Conservation (phyloP, 2,888 invertebrate species). For the Troglohyphantes excavatus region DNA sequence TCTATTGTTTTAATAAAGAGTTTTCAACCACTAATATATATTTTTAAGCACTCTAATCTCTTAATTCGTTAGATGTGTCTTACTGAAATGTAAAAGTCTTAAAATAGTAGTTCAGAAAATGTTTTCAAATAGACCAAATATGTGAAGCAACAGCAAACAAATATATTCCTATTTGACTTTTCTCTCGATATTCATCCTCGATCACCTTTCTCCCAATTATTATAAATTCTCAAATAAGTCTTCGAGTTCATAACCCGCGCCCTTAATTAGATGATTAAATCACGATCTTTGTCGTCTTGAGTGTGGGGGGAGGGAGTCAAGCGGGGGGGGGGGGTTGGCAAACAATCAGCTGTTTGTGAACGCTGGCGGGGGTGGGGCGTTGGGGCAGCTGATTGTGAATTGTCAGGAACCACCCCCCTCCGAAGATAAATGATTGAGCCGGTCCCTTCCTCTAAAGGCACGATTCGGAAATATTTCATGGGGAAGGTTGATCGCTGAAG, state of each 20-base stretch:
- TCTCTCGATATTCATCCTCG: too few species aligned
- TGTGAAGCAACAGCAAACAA: too few species aligned
- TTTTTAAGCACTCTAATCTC: too few species aligned
- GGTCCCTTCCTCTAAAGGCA: not conserved
- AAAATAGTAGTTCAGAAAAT: too few species aligned
- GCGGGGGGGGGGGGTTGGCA: slow-evolving; percentile 2
- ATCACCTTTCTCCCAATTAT: not conserved
- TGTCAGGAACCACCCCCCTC: slow-evolving; percentile 36
- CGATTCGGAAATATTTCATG: not conserved
- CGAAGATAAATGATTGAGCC: slow-evolving; percentile 33
- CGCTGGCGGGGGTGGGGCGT: not conserved
- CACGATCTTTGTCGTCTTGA: slow-evolving; percentile 32
- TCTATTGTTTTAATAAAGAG: too few species aligned
- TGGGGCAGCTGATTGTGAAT: slow-evolving; percentile 56
- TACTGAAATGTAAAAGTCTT: too few species aligned
- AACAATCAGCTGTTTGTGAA: slow-evolving; percentile 55
- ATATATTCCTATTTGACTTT: too few species aligned
- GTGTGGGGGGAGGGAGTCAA: slow-evolving; percentile 16
- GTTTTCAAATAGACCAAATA: too few species aligned
- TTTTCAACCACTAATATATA: too few species aligned
- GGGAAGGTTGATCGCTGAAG: not conserved
- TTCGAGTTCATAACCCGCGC: not conserved
- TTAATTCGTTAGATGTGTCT: too few species aligned
- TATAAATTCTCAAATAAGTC: not conserved
- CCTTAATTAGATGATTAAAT: slow-evolving; percentile 61